A percentile compares a stretch with the other conserved stretches of the same genome.
phyloP scores from a whole-genome alignment of 2,113 vertebrate genomes.

The Aldabrachelys gigantea region DNA sequence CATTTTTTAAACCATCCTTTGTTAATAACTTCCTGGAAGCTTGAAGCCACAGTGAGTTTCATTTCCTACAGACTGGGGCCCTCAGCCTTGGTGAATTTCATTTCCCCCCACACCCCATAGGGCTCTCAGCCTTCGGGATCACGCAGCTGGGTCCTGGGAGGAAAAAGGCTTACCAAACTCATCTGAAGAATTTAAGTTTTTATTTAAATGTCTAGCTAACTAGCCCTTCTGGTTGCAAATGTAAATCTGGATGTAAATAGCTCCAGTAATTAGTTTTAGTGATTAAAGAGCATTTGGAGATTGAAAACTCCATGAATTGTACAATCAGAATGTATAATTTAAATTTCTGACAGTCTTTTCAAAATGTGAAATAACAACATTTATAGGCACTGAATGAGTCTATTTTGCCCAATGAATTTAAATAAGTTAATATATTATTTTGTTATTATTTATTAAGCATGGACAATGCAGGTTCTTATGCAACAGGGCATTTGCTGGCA shows the following conservation, averaged over 20 bases:
- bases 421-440: not conserved
- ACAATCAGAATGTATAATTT: constrained; percentile 20
- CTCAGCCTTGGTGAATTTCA: not conserved
- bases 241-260: not conserved
- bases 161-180: not conserved
- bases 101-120: fast-evolving
- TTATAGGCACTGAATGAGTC: not conserved
- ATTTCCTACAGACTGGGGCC: fast-evolving
- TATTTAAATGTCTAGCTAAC: not conserved
- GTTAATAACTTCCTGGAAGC: not conserved
- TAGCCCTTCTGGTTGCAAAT: not conserved
- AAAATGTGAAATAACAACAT: constrained; percentile 11
- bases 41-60: not conserved
- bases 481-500: not conserved
- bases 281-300: constrained; percentile 34
- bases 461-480: not conserved
- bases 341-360: not conserved
- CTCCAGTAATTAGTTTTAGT: constrained; percentile 42
- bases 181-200: not conserved
- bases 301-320: not conserved
- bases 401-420: not conserved
- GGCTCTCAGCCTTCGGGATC: not conserved
- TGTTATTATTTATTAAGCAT: not conserved
- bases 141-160: not conserved
- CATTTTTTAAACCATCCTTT: not conserved